These are phyloP conservation scores for Stenopsyche tienmushanensis DNA, from an alignment of 1,140 invertebrate species.

Conservation along the genomic window DNA sequence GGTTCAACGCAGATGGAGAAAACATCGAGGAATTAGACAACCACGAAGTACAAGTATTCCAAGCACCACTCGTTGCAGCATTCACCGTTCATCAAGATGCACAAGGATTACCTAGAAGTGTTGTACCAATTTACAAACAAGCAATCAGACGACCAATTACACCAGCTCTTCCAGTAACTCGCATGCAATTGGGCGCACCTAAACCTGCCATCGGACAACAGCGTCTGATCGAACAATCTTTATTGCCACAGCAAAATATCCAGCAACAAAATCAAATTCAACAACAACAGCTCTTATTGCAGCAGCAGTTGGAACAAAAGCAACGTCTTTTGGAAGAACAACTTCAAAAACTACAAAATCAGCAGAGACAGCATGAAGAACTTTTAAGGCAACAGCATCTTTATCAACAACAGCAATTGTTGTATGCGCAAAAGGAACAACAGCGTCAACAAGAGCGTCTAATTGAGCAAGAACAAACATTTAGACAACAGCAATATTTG, in stretches of 20 bases:
- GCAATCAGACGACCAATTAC: conserved; percentile 34
- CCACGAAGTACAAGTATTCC: conserved; percentile 76
- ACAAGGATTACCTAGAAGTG: conserved; percentile 69
- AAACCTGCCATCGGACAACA: conserved; percentile 45
- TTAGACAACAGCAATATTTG: conserved; percentile 39
- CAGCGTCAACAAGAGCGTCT: conserved; percentile 53
- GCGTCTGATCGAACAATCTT: conserved; percentile 30
- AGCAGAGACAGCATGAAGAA: conserved; percentile 70
- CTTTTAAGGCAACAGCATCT: conserved; percentile 63
- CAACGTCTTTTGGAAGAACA: conserved; percentile 70
- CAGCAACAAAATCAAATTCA: conserved; percentile 46
- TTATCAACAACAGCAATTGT: conserved; percentile 54
- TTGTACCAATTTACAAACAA: conserved; percentile 62
- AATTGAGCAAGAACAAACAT: conserved; percentile 49
- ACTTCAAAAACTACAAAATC: conserved; percentile 64
- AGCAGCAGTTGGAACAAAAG: conserved; percentile 66
- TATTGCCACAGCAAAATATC: conserved; percentile 39
- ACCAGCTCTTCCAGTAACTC: conserved; percentile 23
- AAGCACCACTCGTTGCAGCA: conserved; percentile 75
- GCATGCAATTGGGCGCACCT: not conserved
- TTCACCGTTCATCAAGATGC: conserved; percentile 82
- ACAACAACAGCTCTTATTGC: conserved; percentile 54
- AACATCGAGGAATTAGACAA: conserved; percentile 64
- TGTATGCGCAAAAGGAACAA: conserved; percentile 40
- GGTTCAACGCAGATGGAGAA: conserved; percentile 63